phyloP scores from a whole-genome alignment of 1,140 invertebrate species.

The Rhynchophorus ferrugineus region DNA sequence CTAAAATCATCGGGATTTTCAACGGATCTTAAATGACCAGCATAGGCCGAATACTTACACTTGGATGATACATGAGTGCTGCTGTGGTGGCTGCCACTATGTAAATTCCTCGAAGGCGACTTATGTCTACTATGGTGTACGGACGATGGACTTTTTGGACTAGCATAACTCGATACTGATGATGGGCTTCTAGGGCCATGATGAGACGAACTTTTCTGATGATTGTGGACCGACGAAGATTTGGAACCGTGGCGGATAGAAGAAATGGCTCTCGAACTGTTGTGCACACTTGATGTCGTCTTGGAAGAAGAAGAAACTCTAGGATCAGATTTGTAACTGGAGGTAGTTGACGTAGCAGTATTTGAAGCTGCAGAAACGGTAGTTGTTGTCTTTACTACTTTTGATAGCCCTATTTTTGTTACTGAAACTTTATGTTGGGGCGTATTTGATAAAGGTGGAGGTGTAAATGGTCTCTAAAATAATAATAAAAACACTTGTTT shows the following conservation, averaged over 20 bases:
- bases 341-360: slow-evolving; percentile 11
- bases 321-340: slow-evolving; percentile 18
- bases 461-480: slow-evolving; percentile 22
- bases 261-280: background rate
- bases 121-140: slow-evolving; percentile 5
- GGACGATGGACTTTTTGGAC: slow-evolving; percentile 12
- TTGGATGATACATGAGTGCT: slow-evolving; percentile 6
- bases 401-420: slow-evolving; percentile 18
- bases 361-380: slow-evolving; percentile 1
- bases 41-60: slow-evolving; percentile 1
- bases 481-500: too few relatives aligned
- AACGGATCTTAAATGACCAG: background rate
- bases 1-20: too few relatives aligned
- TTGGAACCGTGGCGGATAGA: background rate
- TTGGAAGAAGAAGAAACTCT: slow-evolving; percentile 18
- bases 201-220: background rate
- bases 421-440: slow-evolving; percentile 15
- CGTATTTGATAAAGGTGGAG: slow-evolving; percentile 11
- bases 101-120: slow-evolving; percentile 5
- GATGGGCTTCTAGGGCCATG: background rate
- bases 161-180: too few relatives aligned
- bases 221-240: background rate
- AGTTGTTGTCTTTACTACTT: slow-evolving; percentile 15
- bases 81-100: slow-evolving; percentile 4
- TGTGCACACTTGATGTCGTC: slow-evolving; percentile 5